phyloP scores from a whole-genome alignment of 2,797 vertebrate species.

The Lepidocolaptes lacrymiger region DNA sequence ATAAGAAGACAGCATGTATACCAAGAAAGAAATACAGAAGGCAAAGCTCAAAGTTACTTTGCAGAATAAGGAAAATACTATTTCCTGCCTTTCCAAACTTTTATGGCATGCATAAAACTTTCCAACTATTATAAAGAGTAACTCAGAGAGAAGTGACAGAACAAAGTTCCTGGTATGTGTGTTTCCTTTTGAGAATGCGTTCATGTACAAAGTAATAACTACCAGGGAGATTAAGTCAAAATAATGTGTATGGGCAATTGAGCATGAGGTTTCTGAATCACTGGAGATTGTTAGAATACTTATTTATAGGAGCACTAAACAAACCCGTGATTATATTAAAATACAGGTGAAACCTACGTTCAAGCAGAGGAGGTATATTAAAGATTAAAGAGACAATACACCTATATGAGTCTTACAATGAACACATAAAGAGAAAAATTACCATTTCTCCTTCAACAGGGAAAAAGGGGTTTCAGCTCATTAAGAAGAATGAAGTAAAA shows the following conservation, averaged over 20 bases:
- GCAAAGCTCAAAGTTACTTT: background rate
- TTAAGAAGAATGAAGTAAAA: background rate
- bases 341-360: background rate
- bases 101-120: background rate
- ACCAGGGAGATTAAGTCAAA: background rate
- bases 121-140: background rate
- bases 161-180: background rate
- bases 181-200: background rate
- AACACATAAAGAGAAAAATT: background rate
- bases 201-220: background rate
- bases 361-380: background rate
- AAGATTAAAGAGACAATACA: background rate
- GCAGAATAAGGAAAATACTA: background rate
- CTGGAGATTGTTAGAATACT: background rate
- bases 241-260: background rate
- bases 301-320: background rate
- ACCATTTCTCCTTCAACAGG: background rate
- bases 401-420: background rate
- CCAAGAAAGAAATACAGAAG: background rate
- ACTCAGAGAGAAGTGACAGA: background rate
- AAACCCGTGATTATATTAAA: background rate
- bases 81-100: background rate
- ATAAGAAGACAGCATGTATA: background rate
- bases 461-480: background rate
- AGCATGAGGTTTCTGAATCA: background rate